Conservation (phyloP, 2,113 vertebrate genomes). For the Pelusios castaneus region DNA sequence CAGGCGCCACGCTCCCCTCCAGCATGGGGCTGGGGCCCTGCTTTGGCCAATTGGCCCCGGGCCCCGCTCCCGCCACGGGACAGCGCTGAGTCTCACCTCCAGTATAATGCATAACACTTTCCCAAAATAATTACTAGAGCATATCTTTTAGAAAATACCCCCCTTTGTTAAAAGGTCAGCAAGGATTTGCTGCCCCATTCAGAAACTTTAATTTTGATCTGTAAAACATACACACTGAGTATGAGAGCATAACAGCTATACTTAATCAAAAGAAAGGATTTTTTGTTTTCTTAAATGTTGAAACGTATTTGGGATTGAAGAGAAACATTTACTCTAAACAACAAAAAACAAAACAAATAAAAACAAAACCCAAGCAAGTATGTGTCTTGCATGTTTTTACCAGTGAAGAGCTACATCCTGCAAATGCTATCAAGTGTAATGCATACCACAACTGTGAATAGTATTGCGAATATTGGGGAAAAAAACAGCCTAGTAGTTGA, state of each 20-base stretch:
- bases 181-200: not conserved
- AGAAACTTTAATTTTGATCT: not conserved
- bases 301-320: not conserved
- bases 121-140: not conserved
- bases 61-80: too few relatives aligned
- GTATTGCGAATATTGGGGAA: too few relatives aligned
- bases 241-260: not conserved
- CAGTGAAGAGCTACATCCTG: not conserved
- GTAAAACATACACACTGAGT: not conserved
- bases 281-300: not conserved
- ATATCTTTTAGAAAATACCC: not conserved
- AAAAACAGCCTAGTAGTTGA: not conserved
- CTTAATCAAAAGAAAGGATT: not conserved
- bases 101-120: too few relatives aligned
- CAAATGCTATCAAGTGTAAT: not conserved
- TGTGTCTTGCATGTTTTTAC: not conserved
- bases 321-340: not conserved
- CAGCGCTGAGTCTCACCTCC: too few relatives aligned
- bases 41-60: too few relatives aligned
- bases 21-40: too few relatives aligned
- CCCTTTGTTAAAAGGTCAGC: not conserved
- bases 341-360: too few relatives aligned
- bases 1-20: too few relatives aligned
- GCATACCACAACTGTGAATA: not conserved
- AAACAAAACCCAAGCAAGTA: not conserved